A percentile compares a stretch with the other conserved stretches of the same genome.
phyloP scores from a whole-genome alignment of 2,797 vertebrate species.

The Pseudopleuronectes americanus region DNA sequence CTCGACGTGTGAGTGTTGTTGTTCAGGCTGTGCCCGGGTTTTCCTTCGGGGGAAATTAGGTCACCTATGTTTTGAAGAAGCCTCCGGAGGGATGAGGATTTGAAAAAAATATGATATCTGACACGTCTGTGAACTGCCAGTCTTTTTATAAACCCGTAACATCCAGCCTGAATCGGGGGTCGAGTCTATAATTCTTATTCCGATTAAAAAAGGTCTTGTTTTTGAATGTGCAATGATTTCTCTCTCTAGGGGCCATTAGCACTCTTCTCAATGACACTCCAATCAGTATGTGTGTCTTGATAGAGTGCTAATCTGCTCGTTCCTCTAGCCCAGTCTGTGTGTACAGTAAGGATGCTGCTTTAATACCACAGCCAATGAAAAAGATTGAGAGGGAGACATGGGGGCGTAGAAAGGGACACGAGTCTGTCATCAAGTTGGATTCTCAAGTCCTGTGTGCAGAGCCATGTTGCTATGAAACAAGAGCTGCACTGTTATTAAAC shows the following conservation, averaged over 20 bases:
- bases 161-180: constrained; percentile 16
- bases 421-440: constrained; percentile 69
- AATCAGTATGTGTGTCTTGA: constrained; percentile 18
- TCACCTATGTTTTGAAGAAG: constrained; percentile 54
- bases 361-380: constrained; percentile 41
- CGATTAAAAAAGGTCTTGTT: constrained; percentile 3
- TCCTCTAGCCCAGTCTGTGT: constrained; percentile 6
- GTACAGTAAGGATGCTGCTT: constrained; percentile 53
- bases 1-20: constrained; percentile 21
- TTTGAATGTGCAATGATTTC: constrained; percentile 5
- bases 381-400: constrained; percentile 50
- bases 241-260: constrained; percentile 5
- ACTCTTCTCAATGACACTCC: constrained; percentile 20
- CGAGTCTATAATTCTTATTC: constrained; percentile 1
- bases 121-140: constrained; percentile 19
- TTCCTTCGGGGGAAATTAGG: constrained; percentile 36
- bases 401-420: constrained; percentile 61
- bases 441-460: constrained; percentile 59
- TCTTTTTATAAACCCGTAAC: constrained; percentile 10
- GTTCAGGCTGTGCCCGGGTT: constrained; percentile 36
- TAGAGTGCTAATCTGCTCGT: constrained; percentile 15
- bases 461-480: constrained; percentile 85
- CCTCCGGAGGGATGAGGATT: constrained; percentile 19
- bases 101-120: constrained; percentile 21
- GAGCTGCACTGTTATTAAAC: constrained; percentile 81